phyloP scores from a whole-genome alignment of 1,140 invertebrate species.

The Odontomachus brunneus region DNA sequence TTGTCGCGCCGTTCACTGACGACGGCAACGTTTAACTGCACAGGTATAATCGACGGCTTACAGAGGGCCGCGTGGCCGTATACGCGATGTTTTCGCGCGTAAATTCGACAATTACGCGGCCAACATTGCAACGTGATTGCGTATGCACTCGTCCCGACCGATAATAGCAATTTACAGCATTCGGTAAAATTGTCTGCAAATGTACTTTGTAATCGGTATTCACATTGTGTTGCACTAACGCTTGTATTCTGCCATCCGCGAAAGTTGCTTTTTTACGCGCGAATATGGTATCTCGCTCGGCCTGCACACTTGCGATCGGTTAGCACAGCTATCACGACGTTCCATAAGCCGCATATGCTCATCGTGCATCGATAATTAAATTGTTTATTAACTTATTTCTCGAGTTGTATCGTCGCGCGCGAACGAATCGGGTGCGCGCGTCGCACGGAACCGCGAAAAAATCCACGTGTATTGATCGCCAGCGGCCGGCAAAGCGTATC shows the following conservation, averaged over 20 bases:
- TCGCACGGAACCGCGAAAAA: conserved; percentile 39
- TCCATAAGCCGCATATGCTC: conserved; percentile 7
- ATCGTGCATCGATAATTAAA: conserved; percentile 10
- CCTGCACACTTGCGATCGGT: background rate
- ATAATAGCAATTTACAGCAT: conserved; percentile 46
- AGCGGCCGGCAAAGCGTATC: background rate
- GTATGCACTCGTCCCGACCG: conserved; percentile 87
- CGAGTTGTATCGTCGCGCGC: conserved; percentile 30
- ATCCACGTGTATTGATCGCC: background rate
- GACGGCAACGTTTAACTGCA: background rate
- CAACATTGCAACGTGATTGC: conserved; percentile 71
- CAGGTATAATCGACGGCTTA: background rate
- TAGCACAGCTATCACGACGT: conserved; percentile 46
- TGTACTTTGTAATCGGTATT: conserved; percentile 79
- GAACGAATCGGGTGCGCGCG: conserved; percentile 12
- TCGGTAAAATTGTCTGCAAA: conserved; percentile 57
- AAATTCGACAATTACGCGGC: conserved; percentile 13
- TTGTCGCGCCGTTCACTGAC: background rate
- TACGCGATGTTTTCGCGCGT: background rate
- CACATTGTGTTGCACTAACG: conserved; percentile 24
- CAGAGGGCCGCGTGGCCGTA: background rate
- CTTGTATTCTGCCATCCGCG: conserved; percentile 48
- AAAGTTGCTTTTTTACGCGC: conserved; percentile 37
- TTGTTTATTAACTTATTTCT: conserved; percentile 56
- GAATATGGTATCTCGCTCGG: background rate